Percentiles rank a stretch among this genome's conserved stretches.
phyloP scores from a whole-genome alignment of 1,140 invertebrate genomes.

The Potamilus streckersoni region DNA sequence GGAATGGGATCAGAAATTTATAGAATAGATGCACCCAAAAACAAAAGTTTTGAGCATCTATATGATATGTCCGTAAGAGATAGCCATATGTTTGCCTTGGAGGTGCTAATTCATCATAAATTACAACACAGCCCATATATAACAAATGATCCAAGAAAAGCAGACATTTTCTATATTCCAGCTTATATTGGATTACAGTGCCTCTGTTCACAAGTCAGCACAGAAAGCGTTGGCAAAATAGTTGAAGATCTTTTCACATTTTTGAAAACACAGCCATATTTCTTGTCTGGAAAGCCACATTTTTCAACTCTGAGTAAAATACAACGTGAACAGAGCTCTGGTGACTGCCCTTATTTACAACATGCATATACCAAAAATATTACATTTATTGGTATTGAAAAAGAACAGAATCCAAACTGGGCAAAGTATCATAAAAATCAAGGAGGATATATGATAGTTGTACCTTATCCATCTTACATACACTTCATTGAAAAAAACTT shows the following conservation, averaged over 20 bases:
- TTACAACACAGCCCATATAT: slow-evolving; percentile 43
- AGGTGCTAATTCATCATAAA: slow-evolving; percentile 53
- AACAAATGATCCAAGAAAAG: slow-evolving; percentile 40
- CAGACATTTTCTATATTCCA: slow-evolving; percentile 55
- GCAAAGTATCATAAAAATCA: neutral
- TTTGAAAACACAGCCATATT: slow-evolving; percentile 27
- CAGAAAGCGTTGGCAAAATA: slow-evolving; percentile 1
- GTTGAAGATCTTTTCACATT: slow-evolving; percentile 24
- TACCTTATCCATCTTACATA: slow-evolving; percentile 53
- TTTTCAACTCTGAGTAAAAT: slow-evolving; percentile 50
- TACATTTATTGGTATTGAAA: slow-evolving; percentile 45
- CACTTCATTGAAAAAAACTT: slow-evolving; percentile 31
- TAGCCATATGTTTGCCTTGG: slow-evolving; percentile 52
- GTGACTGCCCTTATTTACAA: slow-evolving; percentile 36
- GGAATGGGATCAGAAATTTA: slow-evolving; percentile 45
- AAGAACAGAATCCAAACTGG: slow-evolving; percentile 25
- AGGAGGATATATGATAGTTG: slow-evolving; percentile 30
- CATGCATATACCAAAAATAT: slow-evolving; percentile 28
- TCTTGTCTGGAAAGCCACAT: slow-evolving; percentile 41
- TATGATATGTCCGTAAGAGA: slow-evolving; percentile 29
- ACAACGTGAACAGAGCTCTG: slow-evolving; percentile 36
- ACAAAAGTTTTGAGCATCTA: neutral
- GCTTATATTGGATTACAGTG: slow-evolving; percentile 45
- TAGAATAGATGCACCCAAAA: neutral
- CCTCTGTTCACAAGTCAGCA: slow-evolving; percentile 17